These are phyloP conservation scores for Spea multiplicata DNA, from an alignment of 2,113 vertebrate genomes.

Conservation along the genomic window DNA sequence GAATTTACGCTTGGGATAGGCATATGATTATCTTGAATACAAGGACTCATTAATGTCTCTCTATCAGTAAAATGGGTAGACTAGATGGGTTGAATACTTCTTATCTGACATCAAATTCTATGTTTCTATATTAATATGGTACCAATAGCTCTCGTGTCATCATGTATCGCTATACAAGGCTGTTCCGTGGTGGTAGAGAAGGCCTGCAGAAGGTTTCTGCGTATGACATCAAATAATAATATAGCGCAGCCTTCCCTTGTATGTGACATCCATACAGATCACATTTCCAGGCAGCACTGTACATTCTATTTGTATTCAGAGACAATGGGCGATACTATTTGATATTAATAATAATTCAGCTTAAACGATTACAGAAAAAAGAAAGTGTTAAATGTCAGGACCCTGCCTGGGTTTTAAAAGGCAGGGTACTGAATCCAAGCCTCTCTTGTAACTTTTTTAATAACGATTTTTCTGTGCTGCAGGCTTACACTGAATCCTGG, in stretches of 20 bases:
- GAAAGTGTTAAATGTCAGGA: slow-evolving; percentile 57
- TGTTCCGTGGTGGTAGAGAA: too few species aligned
- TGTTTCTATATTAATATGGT: too few species aligned
- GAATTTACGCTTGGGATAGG: too few species aligned
- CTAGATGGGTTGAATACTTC: too few species aligned
- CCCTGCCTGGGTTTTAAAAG: slow-evolving; percentile 53
- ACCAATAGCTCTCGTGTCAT: too few species aligned
- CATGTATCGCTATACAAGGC: too few species aligned
- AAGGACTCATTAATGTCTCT: too few species aligned
- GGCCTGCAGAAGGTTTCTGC: not conserved
- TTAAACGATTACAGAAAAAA: slow-evolving; percentile 52
- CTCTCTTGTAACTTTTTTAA: slow-evolving; percentile 95
- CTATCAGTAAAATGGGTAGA: too few species aligned
- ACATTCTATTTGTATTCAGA: slow-evolving; percentile 47
- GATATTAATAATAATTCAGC: slow-evolving; percentile 62
- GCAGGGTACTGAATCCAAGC: slow-evolving; percentile 74
- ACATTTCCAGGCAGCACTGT: slow-evolving; percentile 20
- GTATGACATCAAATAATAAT: not conserved
- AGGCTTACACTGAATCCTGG: slow-evolving; percentile 90
- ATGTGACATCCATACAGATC: not conserved
- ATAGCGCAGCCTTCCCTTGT: not conserved
- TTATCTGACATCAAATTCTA: too few species aligned
- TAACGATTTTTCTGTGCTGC: slow-evolving; percentile 89
- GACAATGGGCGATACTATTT: slow-evolving; percentile 45
- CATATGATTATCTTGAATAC: too few species aligned